Conservation (phyloP, 1,140 invertebrate species). For the Coelopa frigida region DNA sequence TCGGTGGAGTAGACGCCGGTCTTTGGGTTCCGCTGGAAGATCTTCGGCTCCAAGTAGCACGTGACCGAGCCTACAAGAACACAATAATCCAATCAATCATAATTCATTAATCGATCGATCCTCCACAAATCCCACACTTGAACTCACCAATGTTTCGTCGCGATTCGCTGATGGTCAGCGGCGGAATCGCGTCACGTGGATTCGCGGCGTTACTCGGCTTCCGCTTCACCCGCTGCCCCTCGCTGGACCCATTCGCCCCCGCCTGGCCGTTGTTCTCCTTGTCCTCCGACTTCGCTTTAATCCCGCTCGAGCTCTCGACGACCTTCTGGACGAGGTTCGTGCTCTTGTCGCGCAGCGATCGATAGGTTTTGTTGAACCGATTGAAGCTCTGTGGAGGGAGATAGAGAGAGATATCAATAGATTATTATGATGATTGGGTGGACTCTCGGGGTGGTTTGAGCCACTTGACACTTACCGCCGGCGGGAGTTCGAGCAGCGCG, state of each 20-base stretch:
- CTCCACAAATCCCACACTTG: neutral
- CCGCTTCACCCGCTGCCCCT: conserved; percentile 16
- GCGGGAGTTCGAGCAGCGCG: conserved; percentile 56
- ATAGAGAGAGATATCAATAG: too few species aligned
- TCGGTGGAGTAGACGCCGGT: conserved; percentile 60
- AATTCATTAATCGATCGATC: neutral
- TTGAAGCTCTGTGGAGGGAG: conserved; percentile 32
- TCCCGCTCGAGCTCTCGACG: conserved; percentile 17
- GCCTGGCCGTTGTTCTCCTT: conserved; percentile 12
- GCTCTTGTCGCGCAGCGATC: conserved; percentile 34
- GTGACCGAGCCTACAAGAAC: conserved; percentile 57
- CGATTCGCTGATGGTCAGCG: conserved; percentile 37
- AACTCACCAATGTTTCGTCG: conserved; percentile 34
- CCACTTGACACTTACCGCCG: conserved; percentile 28
- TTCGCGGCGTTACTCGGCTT: conserved; percentile 25
- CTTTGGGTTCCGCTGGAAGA: conserved; percentile 57
- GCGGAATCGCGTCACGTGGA: conserved; percentile 29
- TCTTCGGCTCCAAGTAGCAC: conserved; percentile 60
- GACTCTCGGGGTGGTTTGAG: too few species aligned
- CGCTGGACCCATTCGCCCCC: neutral
- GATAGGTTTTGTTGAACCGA: conserved; percentile 41
- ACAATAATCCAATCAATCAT: neutral
- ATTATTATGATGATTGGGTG: too few species aligned
- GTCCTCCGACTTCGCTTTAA: conserved; percentile 4
- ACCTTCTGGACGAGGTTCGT: conserved; percentile 32